Conservation (phyloP, 1,140 invertebrate species). For the Nephotettix cincticeps region DNA sequence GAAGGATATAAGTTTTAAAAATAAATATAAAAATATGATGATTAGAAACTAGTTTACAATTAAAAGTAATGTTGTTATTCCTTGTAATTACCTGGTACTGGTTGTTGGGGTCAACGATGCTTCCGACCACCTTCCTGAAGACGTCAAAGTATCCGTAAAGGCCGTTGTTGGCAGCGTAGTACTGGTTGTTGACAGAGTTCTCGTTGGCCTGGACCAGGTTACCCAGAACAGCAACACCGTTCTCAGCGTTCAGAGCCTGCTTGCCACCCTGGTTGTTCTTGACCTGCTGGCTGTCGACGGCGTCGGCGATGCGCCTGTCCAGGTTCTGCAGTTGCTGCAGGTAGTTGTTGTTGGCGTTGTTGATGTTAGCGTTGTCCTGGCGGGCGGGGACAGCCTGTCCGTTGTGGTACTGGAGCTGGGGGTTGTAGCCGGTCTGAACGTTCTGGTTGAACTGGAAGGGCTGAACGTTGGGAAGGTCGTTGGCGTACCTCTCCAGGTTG, state of each 20-base stretch:
- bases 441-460: constrained; percentile 54
- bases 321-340: constrained; percentile 12
- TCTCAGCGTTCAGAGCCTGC: constrained; percentile 43
- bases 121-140: constrained; percentile 49
- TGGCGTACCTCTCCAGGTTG: constrained; percentile 65
- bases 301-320: constrained; percentile 21
- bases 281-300: constrained; percentile 3
- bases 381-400: constrained; percentile 31
- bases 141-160: constrained; percentile 57
- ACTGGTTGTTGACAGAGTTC: constrained; percentile 15
- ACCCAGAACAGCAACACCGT: constrained; percentile 51
- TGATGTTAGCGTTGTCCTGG: constrained; percentile 21
- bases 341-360: constrained; percentile 22
- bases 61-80: too few species aligned
- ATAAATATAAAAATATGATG: too few species aligned
- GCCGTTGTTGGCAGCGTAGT: constrained; percentile 53
- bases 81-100: constrained; percentile 30
- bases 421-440: constrained; percentile 33
- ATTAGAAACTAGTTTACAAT: too few species aligned
- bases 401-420: constrained; percentile 30
- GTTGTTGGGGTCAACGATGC: constrained; percentile 51
- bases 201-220: constrained; percentile 45
- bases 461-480: constrained; percentile 59
- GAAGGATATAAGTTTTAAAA: too few species aligned
- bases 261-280: constrained; percentile 41